A percentile compares a stretch with the other conserved stretches of the same genome.
Conservation (phyloP, 2,113 vertebrate species). For the Lophotis ruficrista region DNA sequence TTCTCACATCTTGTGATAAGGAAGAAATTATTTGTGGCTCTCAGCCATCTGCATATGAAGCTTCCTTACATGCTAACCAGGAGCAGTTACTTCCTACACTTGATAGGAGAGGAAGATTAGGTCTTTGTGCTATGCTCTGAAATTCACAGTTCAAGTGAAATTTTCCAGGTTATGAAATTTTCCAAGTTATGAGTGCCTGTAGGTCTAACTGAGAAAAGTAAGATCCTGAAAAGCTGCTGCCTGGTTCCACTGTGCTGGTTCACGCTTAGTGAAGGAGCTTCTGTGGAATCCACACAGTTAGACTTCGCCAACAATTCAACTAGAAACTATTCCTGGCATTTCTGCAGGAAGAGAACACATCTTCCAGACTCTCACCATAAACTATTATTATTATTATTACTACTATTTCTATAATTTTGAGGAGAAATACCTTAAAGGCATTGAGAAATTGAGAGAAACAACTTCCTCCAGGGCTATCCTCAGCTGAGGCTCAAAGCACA, state of each 20-base stretch:
- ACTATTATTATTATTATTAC: not conserved
- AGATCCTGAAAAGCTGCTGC: not conserved
- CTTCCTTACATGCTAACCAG: not conserved
- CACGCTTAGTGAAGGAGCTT: not conserved
- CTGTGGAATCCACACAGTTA: not conserved
- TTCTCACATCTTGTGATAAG: not conserved
- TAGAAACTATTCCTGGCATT: not conserved
- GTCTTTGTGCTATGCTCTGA: not conserved
- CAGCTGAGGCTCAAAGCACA: not conserved
- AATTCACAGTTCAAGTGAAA: not conserved
- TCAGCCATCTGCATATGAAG: not conserved
- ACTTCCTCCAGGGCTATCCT: not conserved
- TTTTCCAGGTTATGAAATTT: not conserved
- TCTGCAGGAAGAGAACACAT: not conserved
- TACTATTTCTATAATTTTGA: not conserved
- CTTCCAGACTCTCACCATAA: not conserved
- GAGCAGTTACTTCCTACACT: not conserved
- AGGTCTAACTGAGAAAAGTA: not conserved
- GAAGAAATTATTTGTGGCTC: not conserved
- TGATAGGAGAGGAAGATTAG: not conserved
- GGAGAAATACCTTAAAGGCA: not conserved
- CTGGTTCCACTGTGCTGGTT: not conserved
- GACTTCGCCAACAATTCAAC: not conserved
- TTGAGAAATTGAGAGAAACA: not conserved
- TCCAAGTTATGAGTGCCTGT: accelerated